Evolutionary conservation across 2,113 vertebrate genomes (phyloP), one percentile per base, ranked within the genome.

Genomic region (Chaetops frenatus): DNA sequence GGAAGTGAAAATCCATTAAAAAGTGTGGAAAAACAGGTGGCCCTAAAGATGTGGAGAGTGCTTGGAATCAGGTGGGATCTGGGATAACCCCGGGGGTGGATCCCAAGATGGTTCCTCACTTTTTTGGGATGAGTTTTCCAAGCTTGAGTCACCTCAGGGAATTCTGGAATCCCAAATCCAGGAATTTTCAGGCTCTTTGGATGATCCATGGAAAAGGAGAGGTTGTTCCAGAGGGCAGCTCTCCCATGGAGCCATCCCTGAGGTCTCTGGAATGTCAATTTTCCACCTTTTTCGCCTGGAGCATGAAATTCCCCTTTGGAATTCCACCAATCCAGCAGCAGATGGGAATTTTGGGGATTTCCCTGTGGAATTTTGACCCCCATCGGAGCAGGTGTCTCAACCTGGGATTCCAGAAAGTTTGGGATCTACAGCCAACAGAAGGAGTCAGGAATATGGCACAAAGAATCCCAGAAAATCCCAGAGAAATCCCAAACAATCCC

Each of bases 231-330:
- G 27, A 58, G 42, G 54, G 54, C 31, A 14, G 54, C 20, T 56
- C 40, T n/a, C n/a, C n/a, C n/a, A n/a, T n/a, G n/a, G 35, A 71
- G 21, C 29, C 22, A 6, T 6, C 21, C 35, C 44, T 7, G 29
- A n/a, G 19, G 8, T 14, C 6, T 64, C 24, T 1, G 0, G 31
- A 64, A 5, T 2, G 8, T 64, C 29, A 4, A 3, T 13, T 51
- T 5, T 3, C 47, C 48, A 23, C 24, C 10, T 51, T 14, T 42
- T 5, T n/a, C 60, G 29, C 19, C 9, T 18, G 24, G 47, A 47
- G 42, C 6, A 4, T 0, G 1, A 38, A 79, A 79, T 79, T 79
- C 38, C 48, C 4, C 0, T 4, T 6, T 19, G 76, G 61, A 44
- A 65, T 18, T 15, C 25, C 54, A 45, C 40, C 10, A 45, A 57